Evolutionary conservation across 2,113 vertebrate species (phyloP).

Genomic region (Eonycteris spelaea): DNA sequence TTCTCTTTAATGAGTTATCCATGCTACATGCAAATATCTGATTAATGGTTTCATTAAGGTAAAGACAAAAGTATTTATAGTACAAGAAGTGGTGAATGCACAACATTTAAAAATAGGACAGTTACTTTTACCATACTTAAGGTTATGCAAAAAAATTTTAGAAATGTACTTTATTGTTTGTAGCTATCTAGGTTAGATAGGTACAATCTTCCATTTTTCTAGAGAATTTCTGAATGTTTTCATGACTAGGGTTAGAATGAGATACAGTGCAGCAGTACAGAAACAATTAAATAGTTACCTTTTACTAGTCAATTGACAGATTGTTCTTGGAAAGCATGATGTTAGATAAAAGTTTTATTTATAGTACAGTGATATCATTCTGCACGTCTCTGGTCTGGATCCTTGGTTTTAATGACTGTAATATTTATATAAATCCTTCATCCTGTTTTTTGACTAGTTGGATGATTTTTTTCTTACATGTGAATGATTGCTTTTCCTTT

Average conservation of each 20-base stretch:
- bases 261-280: neutral
- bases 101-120: neutral
- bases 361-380: neutral
- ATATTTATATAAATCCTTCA: neutral
- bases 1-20: neutral
- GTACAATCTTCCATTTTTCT: neutral
- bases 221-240: neutral
- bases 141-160: neutral
- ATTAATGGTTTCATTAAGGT: neutral
- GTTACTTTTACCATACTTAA: neutral
- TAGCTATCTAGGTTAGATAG: neutral
- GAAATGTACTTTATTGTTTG: neutral
- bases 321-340: neutral
- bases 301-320: neutral
- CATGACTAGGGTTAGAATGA: neutral
- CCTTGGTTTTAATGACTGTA: neutral
- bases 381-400: neutral
- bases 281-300: neutral
- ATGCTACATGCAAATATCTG: neutral
- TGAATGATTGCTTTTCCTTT: neutral
- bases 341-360: neutral
- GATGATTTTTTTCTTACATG: neutral
- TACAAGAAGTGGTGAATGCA: neutral
- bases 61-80: neutral
- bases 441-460: neutral